These are phyloP conservation scores for Myiopsitta monachus DNA, from an alignment of 2,113 vertebrate species.

Conservation along the genomic window DNA sequence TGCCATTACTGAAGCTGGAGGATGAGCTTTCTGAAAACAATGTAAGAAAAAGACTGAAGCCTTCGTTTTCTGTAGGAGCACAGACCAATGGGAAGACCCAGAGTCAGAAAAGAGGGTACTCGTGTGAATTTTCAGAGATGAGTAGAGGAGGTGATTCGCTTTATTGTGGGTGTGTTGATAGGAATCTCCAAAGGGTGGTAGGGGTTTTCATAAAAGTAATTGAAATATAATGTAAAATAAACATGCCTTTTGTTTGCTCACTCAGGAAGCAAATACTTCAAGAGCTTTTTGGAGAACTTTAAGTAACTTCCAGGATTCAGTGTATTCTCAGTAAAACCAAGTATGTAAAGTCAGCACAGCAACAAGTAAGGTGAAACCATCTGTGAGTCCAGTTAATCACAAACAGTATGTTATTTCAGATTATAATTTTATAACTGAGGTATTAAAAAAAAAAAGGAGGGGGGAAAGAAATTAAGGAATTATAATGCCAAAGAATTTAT, in stretches of 20 bases:
- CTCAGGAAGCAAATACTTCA: neutral
- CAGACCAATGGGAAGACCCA: neutral
- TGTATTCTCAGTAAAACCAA: neutral
- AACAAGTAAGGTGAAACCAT: neutral
- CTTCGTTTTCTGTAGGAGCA: neutral
- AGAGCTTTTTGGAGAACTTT: neutral
- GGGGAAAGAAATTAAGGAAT: fast-evolving
- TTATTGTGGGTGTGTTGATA: neutral
- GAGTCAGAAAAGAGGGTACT: neutral
- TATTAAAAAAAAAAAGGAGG: neutral
- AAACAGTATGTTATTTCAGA: neutral
- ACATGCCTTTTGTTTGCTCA: neutral
- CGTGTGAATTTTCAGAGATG: neutral
- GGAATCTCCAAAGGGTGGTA: neutral
- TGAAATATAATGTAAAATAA: neutral
- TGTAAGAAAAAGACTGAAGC: neutral
- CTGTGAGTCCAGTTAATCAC: neutral
- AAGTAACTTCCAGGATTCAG: neutral
- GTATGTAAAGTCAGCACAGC: neutral
- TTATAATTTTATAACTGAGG: neutral
- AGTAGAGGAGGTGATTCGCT: neutral
- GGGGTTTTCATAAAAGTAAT: neutral
- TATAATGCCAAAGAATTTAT: neutral
- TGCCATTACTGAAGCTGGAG: neutral
- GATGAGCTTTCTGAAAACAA: neutral